Conservation (phyloP, 1,140 invertebrate genomes). For the Protaetia brevitarsis region DNA sequence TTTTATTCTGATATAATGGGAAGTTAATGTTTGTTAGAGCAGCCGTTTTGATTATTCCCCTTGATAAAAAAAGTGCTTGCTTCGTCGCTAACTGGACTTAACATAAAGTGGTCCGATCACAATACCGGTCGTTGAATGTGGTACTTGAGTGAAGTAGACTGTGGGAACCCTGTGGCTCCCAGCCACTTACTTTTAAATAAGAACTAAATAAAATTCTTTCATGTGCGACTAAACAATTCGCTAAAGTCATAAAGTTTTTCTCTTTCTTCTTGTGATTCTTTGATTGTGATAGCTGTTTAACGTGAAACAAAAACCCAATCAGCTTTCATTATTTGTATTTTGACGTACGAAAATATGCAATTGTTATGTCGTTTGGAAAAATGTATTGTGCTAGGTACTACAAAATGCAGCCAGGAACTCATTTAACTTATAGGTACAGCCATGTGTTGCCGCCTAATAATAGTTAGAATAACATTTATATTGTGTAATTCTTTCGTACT, state of each 20-base stretch:
- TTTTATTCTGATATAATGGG: neutral
- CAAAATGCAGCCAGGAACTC: too few species aligned
- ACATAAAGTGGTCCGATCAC: conserved; percentile 22
- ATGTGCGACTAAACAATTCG: conserved; percentile 14
- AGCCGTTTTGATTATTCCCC: neutral
- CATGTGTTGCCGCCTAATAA: too few species aligned
- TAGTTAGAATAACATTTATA: too few species aligned
- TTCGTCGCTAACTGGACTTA: conserved; percentile 24
- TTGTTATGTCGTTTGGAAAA: too few species aligned
- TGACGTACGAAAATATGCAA: conserved; percentile 2
- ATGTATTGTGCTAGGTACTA: too few species aligned
- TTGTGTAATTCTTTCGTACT: too few species aligned
- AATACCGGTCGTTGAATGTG: conserved; percentile 20
- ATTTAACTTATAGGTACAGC: too few species aligned
- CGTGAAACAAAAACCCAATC: conserved; percentile 6
- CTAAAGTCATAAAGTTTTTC: conserved; percentile 21
- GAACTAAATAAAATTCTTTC: conserved; percentile 25
- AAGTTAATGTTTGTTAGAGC: neutral
- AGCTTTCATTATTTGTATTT: neutral
- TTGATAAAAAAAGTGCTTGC: conserved; percentile 16
- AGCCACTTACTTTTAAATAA: conserved; percentile 23
- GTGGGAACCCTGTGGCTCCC: conserved; percentile 27
- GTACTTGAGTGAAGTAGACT: conserved; percentile 25
- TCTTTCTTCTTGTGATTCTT: neutral
- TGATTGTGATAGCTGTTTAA: neutral